phyloP scores from a whole-genome alignment of 2,113 vertebrate genomes.

The Psittacula cyanocephala region DNA sequence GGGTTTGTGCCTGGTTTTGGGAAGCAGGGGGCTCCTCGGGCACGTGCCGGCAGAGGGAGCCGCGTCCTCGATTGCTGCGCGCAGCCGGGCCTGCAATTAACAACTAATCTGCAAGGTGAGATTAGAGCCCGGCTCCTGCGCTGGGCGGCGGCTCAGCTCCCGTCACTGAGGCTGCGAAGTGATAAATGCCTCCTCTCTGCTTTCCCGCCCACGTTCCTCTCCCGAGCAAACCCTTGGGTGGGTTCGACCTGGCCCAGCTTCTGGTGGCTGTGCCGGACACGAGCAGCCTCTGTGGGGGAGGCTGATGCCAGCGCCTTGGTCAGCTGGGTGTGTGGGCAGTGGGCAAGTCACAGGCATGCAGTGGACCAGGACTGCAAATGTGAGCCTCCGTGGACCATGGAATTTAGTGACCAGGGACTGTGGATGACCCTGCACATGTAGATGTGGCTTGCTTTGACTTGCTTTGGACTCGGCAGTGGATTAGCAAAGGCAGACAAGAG shows the following conservation, averaged over 20 bases:
- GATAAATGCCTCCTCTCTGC: background rate
- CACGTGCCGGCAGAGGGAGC: constrained; percentile 64
- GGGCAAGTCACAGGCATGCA: too few species aligned
- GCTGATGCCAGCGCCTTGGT: background rate
- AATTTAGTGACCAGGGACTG: background rate
- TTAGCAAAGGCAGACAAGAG: background rate
- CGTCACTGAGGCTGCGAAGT: background rate
- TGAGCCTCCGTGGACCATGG: fast-evolving
- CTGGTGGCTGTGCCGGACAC: background rate
- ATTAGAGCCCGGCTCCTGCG: background rate
- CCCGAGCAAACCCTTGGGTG: background rate
- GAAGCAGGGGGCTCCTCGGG: background rate
- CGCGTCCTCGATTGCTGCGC: background rate
- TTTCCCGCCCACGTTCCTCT: background rate
- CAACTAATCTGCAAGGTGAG: background rate
- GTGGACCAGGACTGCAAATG: fast-evolving
- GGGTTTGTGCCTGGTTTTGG: background rate
- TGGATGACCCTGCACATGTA: background rate
- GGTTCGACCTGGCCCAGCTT: background rate
- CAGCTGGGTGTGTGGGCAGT: background rate
- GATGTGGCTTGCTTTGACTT: background rate
- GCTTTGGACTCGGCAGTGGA: background rate
- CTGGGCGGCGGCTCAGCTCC: background rate
- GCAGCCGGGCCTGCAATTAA: constrained; percentile 1
- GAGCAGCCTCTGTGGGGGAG: background rate